These are phyloP conservation scores for Drosophila meridiana DNA, from an alignment of 2,888 invertebrate species.

Conservation along the genomic window DNA sequence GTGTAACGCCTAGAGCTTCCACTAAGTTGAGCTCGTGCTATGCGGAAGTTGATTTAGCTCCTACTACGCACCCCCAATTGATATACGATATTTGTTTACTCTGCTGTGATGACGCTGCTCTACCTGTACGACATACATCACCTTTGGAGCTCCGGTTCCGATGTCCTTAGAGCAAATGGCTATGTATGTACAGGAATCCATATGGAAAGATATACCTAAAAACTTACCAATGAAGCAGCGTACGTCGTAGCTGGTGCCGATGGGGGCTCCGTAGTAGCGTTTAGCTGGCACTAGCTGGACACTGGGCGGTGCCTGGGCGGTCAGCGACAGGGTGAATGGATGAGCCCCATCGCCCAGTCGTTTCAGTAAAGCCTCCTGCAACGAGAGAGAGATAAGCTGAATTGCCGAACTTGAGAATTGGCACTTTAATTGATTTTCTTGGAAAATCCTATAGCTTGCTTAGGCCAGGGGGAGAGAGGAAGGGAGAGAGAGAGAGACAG, in stretches of 20 bases:
- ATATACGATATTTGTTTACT: not conserved
- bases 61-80: not conserved
- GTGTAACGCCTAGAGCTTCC: not conserved
- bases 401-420: constrained; percentile 24
- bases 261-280: constrained; percentile 95
- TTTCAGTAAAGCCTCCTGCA: constrained; percentile 92
- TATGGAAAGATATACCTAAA: constrained; percentile 1
- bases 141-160: not conserved
- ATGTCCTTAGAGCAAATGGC: not conserved
- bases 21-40: no score
- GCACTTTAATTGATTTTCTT: constrained; percentile 47
- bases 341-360: constrained; percentile 92
- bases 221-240: constrained; percentile 93
- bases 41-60: not conserved
- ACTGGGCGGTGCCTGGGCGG: constrained; percentile 94
- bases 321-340: constrained; percentile 92
- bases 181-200: constrained; percentile 9
- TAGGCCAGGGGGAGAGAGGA: not conserved
- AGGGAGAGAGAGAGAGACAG: not conserved
- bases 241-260: constrained; percentile 96
- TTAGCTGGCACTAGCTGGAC: constrained; percentile 96
- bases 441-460: not conserved
- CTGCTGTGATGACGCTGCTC: not conserved
- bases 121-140: constrained; percentile 12
- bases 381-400: constrained; percentile 50